Base-by-base conservation (phyloP, 2,888 invertebrate species). In the Leucophenga maculata region DNA sequence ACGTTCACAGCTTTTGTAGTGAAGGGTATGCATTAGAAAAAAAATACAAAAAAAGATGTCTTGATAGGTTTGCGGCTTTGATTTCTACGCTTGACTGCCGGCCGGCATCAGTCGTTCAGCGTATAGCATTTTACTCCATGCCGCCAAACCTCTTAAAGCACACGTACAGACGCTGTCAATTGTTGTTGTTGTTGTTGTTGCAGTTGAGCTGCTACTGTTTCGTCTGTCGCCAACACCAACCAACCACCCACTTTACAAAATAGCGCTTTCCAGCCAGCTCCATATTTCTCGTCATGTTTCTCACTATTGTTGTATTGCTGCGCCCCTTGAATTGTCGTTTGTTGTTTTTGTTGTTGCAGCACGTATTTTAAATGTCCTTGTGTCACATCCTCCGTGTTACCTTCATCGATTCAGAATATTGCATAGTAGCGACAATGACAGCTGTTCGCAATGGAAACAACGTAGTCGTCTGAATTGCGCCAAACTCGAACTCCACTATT, bases 61-160 rank as follows among this genome's bases (percentile, higher is more conserved):
- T 82, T 82, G 77, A 80, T 77, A 76, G 77, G 75, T 76, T 72
- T 75, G 77, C 71, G 82, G 79, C 75, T 82, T 80, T 82, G 78
- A 79, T 79, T 77, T 79, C 69, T 74, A 74, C 80, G 72, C 70
- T 64, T 46, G 48, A 64, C 46, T 64, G 62, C 60, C 9, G n/a
- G 32, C 11, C 16, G 6, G 50, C 14, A 8, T 13, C 50, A 1
- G 16, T n/a, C 50, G 16, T 18, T 1, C 13, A 18, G 3, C 50
- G 14, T 14, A n/a, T n/a, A 1, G 50, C 50, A 16, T 14, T 46
- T n/a, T n/a, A 4, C 2, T n/a, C 46, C 46, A 6, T 4, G 6
- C 46, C 46, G 2, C 14, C 46, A 46, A 46, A 3, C 46, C 11
- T 39, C 39, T 9, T 11, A 11, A 39, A 39, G 11, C 8, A 3